Percentiles rank a stretch among this genome's conserved stretches.
Conservation (phyloP, 2,797 vertebrate genomes). For the Sebastes itinus region DNA sequence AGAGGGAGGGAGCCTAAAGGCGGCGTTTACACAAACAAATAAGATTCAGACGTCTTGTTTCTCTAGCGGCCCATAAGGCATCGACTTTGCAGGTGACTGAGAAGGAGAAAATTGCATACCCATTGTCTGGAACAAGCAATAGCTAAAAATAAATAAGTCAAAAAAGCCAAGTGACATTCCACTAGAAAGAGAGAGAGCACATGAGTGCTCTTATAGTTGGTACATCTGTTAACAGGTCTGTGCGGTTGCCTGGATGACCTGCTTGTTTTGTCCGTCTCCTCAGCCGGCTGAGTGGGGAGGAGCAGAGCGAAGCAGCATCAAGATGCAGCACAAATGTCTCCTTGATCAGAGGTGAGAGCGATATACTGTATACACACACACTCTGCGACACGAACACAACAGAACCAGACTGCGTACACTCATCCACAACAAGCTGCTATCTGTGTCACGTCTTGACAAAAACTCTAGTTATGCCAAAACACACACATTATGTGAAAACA, state of each 20-base stretch:
- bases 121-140: conserved; percentile 34
- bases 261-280: conserved; percentile 34
- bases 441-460: conserved; percentile 18
- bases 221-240: conserved; percentile 53
- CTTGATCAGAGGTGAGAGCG: conserved; percentile 57
- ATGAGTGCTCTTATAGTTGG: conserved; percentile 5
- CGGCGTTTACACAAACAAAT: conserved; percentile 29
- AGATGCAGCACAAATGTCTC: conserved; percentile 49
- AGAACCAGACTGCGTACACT: neutral
- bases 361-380: conserved; percentile 2
- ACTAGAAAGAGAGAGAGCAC: conserved; percentile 13
- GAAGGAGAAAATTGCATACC: conserved; percentile 44
- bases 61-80: conserved; percentile 15
- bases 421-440: neutral
- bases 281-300: conserved; percentile 14
- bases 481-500: neutral
- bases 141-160: conserved; percentile 41
- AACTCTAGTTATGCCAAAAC: conserved; percentile 1
- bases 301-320: conserved; percentile 29
- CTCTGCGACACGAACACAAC: neutral
- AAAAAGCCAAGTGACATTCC: conserved; percentile 20
- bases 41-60: conserved; percentile 39
- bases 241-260: conserved; percentile 26
- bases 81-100: conserved; percentile 52
- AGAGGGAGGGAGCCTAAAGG: conserved; percentile 29